Conservation (phyloP, 1,140 invertebrate genomes). For the Pseudoatta argentina region DNA sequence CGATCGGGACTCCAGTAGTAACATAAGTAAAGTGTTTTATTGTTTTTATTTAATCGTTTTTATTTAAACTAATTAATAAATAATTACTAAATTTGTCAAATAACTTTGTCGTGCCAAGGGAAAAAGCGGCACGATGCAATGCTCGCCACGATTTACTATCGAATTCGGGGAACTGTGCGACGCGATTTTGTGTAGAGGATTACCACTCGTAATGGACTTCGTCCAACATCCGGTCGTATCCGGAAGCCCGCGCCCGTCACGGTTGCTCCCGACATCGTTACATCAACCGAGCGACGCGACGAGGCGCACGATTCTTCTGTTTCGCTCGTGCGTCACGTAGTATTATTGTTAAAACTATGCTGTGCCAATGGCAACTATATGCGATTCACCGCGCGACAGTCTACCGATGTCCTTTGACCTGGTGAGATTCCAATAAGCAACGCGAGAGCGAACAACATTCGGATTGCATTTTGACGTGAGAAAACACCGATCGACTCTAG, state of each 20-base stretch:
- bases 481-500: not conserved
- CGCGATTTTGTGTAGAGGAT: slow-evolving; percentile 49
- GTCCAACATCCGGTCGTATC: slow-evolving; percentile 80
- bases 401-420: slow-evolving; percentile 75
- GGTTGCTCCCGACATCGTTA: slow-evolving; percentile 78
- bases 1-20: not conserved
- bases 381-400: slow-evolving; percentile 72
- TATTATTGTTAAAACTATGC: slow-evolving; percentile 70
- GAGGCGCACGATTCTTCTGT: slow-evolving; percentile 70
- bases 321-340: slow-evolving; percentile 77
- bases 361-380: slow-evolving; percentile 31
- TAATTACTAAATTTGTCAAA: not conserved
- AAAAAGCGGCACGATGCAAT: not conserved
- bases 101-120: not conserved
- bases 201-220: slow-evolving; percentile 70
- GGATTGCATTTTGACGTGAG: not conserved
- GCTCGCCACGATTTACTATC: slow-evolving; percentile 27
- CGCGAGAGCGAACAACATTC: not conserved
- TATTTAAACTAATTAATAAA: not conserved
- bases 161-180: slow-evolving; percentile 43
- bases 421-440: slow-evolving; percentile 59
- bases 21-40: not conserved
- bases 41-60: not conserved
- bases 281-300: slow-evolving; percentile 71
- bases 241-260: slow-evolving; percentile 84